A percentile compares a stretch with the other conserved stretches of the same genome.
These are phyloP conservation scores for Aculops lycopersici DNA, from an alignment of 1,140 invertebrate species.

Conservation along the genomic window DNA sequence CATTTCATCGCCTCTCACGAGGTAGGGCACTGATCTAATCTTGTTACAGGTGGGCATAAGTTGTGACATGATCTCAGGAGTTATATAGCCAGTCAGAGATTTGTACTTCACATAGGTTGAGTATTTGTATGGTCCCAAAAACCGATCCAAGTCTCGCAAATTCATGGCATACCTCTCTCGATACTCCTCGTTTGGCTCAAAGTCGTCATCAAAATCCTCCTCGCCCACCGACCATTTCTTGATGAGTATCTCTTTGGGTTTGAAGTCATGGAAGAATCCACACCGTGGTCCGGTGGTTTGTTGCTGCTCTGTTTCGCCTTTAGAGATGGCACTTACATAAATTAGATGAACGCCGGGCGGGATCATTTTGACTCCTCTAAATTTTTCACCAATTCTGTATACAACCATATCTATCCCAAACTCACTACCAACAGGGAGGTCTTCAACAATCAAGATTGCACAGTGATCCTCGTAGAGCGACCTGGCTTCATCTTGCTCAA, in stretches of 20 bases:
- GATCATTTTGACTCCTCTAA: constrained; percentile 91
- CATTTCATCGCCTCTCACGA: constrained; percentile 11
- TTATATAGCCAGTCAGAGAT: constrained; percentile 36
- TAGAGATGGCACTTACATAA: constrained; percentile 33
- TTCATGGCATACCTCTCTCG: constrained; percentile 27
- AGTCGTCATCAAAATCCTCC: constrained; percentile 24
- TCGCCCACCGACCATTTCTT: constrained; percentile 37
- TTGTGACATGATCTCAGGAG: constrained; percentile 18
- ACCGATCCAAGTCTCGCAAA: constrained; percentile 37
- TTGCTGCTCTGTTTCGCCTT: no score
- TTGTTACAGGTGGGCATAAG: constrained; percentile 25
- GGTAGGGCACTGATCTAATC: constrained; percentile 16
- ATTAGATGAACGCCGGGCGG: constrained; percentile 81
- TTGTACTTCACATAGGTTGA: constrained; percentile 58
- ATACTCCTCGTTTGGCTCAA: constrained; percentile 13
- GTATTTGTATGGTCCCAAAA: constrained; percentile 64
- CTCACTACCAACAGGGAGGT: constrained; percentile 18
- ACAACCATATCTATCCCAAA: constrained; percentile 63
- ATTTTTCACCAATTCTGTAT: constrained; percentile 66
- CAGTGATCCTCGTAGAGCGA: constrained; percentile 41
- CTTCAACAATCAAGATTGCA: constrained; percentile 28
- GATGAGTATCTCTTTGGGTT: constrained; percentile 42
- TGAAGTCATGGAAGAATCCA: constrained; percentile 65
- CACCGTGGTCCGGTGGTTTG: constrained; percentile 26
- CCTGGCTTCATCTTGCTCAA: constrained; percentile 41